A percentile compares a stretch with the other conserved stretches of the same genome.
Conservation (phyloP, 2,888 invertebrate genomes). For the Athalia circularis region DNA sequence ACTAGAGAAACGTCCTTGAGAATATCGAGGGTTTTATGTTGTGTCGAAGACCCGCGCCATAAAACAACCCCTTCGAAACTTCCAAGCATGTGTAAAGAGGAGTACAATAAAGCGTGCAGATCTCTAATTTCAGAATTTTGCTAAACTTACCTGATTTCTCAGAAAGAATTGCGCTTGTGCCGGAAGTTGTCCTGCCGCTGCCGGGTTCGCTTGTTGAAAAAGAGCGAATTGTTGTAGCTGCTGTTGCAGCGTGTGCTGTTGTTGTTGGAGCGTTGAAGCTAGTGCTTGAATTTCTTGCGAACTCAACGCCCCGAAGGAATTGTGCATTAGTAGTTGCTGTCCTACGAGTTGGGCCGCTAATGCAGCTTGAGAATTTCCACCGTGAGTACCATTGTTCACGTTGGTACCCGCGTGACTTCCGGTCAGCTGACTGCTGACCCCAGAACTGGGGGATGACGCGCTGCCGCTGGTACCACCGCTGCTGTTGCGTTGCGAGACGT, state of each 20-base stretch:
- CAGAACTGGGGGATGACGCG: slow-evolving; percentile 74
- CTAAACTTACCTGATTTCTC: slow-evolving; percentile 82
- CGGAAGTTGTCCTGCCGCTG: slow-evolving; percentile 74
- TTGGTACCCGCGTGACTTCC: slow-evolving; percentile 62
- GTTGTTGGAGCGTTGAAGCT: slow-evolving; percentile 79
- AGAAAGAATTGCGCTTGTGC: slow-evolving; percentile 84
- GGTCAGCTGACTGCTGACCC: slow-evolving; percentile 74
- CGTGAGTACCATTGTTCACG: slow-evolving; percentile 53
- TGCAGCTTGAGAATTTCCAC: slow-evolving; percentile 69
- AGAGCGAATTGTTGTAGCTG: slow-evolving; percentile 81
- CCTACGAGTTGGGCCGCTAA: slow-evolving; percentile 72
- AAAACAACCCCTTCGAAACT: neutral
- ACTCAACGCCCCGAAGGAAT: slow-evolving; percentile 66
- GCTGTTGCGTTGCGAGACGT: slow-evolving; percentile 74
- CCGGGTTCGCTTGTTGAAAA: slow-evolving; percentile 78
- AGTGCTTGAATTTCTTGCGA: slow-evolving; percentile 74
- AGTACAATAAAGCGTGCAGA: too few relatives aligned
- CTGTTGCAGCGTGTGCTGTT: slow-evolving; percentile 80
- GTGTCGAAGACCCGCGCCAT: slow-evolving; percentile 12
- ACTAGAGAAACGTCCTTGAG: slow-evolving; percentile 17
- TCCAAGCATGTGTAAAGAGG: too few relatives aligned
- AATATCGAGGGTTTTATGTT: neutral
- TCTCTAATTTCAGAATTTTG: slow-evolving; percentile 33
- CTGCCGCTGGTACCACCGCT: slow-evolving; percentile 74
- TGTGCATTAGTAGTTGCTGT: slow-evolving; percentile 72